Evolutionary conservation across 2,888 invertebrate genomes (phyloP), one percentile per base, ranked within the genome.

Genomic region (Cerastis leucographa): DNA sequence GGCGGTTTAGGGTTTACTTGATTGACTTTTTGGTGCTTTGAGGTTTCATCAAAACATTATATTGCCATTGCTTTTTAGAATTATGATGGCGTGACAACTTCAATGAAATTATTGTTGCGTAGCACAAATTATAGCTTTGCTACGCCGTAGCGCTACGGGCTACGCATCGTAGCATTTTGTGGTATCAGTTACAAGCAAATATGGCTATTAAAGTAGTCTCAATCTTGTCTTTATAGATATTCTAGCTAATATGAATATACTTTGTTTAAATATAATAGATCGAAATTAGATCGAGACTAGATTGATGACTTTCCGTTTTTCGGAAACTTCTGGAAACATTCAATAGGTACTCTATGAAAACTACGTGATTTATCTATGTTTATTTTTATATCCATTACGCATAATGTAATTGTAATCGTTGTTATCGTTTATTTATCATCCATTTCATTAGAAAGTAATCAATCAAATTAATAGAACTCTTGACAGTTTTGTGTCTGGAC

Each of bases 371-470:
- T 46, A 78, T 56, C 0, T 46, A 17, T 42, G 17, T 49, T 29
- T 56, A 42, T 51, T 46, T 65, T 17, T 7, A 35, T 2, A 56
- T 9, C 25, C 61, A 71, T 80, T 72, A 62, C 17, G 44, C 44
- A 56, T 42, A 56, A 25, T 35, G 29, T 75, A 35, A 65, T 56
- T 54, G 17, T 42, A 54, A 66, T 59, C 44, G 19, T 56, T 54
- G 17, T 42, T 49, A 66, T 59, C 44, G 19, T 25, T 51, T 66
- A 66, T 61, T 71, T 49, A 56, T 25, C 65, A 66, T 25, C 46
- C 56, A 80, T 81, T 84, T 54, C 29, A 54, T 67, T 70, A 64
- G 17, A 66, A 65, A 56, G 49, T 67, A 85, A 81, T 81, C 81
- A 51, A 81, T 85, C 81, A 85, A 44, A 5, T 67, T 68, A 80